Percentiles rank a stretch among this genome's conserved stretches.
Conservation (phyloP, 2,888 invertebrate species). For the Brassicogethes aeneus region DNA sequence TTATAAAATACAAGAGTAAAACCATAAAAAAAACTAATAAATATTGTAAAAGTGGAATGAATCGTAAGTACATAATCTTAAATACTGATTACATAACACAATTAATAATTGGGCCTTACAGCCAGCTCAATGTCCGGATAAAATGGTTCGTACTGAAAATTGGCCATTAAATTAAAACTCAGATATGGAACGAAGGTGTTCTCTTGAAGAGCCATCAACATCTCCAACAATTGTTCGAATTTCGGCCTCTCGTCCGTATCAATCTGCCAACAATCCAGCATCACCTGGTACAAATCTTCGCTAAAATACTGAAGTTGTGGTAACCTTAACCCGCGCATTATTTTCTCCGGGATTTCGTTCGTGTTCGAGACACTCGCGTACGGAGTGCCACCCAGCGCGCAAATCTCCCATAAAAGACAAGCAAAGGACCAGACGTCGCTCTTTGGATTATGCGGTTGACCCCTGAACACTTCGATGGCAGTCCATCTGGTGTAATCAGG, state of each 20-base stretch:
- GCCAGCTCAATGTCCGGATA: constrained; percentile 35
- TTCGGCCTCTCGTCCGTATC: constrained; percentile 72
- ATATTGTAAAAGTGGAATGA: too few species aligned
- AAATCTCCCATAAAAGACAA: constrained; percentile 73
- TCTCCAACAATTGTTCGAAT: constrained; percentile 49
- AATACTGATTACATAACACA: too few species aligned
- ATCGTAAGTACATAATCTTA: too few species aligned
- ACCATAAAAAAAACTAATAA: too few species aligned
- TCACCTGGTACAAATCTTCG: constrained; percentile 72
- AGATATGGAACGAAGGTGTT: constrained; percentile 25
- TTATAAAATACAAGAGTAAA: too few species aligned
- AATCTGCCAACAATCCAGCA: constrained; percentile 77
- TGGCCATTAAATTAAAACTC: constrained; percentile 31
- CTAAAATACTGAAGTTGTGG: constrained; percentile 66
- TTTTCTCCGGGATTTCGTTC: constrained; percentile 57
- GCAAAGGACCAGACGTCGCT: constrained; percentile 82
- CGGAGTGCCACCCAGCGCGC: constrained; percentile 71
- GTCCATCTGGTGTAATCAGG: constrained; percentile 73
- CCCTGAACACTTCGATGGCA: constrained; percentile 66
- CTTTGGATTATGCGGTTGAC: constrained; percentile 57
- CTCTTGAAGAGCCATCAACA: constrained; percentile 22
- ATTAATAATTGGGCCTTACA: too few species aligned
- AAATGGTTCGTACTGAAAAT: constrained; percentile 38
- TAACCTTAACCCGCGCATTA: constrained; percentile 62
- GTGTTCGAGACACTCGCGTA: constrained; percentile 59